A percentile compares a stretch with the other conserved stretches of the same genome.
These are phyloP conservation scores for Drosophila bunnanda DNA, from an alignment of 2,888 invertebrate species.

Conservation along the genomic window DNA sequence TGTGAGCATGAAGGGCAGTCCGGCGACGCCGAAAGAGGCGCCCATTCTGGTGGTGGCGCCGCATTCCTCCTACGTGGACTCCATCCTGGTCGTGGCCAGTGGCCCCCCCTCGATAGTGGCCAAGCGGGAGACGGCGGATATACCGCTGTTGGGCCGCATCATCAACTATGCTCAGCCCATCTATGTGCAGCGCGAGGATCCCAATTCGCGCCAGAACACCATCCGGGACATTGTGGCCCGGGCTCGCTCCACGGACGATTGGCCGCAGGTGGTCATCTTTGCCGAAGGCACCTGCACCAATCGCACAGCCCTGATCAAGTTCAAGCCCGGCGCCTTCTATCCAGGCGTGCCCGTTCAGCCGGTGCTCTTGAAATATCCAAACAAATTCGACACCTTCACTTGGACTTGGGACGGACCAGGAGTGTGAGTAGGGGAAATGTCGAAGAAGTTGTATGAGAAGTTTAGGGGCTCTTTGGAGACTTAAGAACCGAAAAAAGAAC, in stretches of 20 bases:
- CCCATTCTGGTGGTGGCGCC: conserved; percentile 95
- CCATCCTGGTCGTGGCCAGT: conserved; percentile 91
- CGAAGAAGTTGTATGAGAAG: not conserved
- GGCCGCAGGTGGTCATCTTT: conserved; percentile 97
- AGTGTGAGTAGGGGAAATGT: conserved; percentile 88
- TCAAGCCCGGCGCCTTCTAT: conserved; percentile 96
- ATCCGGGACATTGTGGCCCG: conserved; percentile 94
- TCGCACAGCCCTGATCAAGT: conserved; percentile 94
- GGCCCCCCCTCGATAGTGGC: conserved; percentile 96
- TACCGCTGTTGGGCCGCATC: conserved; percentile 96
- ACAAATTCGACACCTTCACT: conserved; percentile 94
- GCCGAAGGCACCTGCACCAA: conserved; percentile 99
- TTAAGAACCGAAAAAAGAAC: no score
- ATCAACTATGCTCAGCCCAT: conserved; percentile 98
- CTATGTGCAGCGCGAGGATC: conserved; percentile 96
- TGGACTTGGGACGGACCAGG: conserved; percentile 98
- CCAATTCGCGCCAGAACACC: conserved; percentile 95
- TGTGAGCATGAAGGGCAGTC: conserved; percentile 90
- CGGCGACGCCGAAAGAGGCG: conserved; percentile 88
- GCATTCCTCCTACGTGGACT: conserved; percentile 96
- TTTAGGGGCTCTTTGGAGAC: not conserved
- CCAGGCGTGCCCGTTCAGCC: conserved; percentile 98
- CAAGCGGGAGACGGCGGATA: conserved; percentile 92
- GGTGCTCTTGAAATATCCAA: conserved; percentile 95
- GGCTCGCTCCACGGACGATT: conserved; percentile 92